Conservation (phyloP, 2,888 invertebrate species). For the Fragum sueziense region DNA sequence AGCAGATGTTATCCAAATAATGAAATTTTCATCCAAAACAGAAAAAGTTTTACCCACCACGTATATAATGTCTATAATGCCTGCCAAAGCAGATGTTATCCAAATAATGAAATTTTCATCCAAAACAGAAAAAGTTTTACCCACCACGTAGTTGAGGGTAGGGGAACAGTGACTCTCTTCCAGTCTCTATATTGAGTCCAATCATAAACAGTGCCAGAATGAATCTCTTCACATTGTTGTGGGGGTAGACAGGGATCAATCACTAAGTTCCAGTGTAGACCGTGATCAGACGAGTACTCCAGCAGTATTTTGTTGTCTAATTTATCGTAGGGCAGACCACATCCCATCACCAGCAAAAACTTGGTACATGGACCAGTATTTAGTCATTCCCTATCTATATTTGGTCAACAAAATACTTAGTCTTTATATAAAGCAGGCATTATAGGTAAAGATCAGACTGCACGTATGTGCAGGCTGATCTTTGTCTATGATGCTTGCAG, state of each 20-base stretch:
- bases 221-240: constrained; percentile 75
- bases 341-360: constrained; percentile 82
- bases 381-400: too few species aligned
- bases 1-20: too few species aligned
- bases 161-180: constrained; percentile 80
- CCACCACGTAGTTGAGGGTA: constrained; percentile 81
- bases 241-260: constrained; percentile 80
- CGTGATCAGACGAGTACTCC: constrained; percentile 82
- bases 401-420: too few species aligned
- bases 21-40: constrained; percentile 42
- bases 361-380: too few species aligned
- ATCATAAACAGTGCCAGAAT: constrained; percentile 80
- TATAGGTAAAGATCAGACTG: too few species aligned
- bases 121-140: background rate
- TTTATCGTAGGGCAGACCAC: constrained; percentile 75
- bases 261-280: constrained; percentile 81
- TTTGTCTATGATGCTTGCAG: too few species aligned
- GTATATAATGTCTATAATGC: too few species aligned
- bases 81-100: too few species aligned
- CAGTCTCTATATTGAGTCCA: constrained; percentile 79
- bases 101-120: constrained; percentile 45
- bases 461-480: too few species aligned
- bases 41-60: constrained; percentile 69
- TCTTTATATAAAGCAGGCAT: too few species aligned
- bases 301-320: constrained; percentile 76